Conservation (phyloP, 2,113 vertebrate genomes). For the Alligator sinensis region DNA sequence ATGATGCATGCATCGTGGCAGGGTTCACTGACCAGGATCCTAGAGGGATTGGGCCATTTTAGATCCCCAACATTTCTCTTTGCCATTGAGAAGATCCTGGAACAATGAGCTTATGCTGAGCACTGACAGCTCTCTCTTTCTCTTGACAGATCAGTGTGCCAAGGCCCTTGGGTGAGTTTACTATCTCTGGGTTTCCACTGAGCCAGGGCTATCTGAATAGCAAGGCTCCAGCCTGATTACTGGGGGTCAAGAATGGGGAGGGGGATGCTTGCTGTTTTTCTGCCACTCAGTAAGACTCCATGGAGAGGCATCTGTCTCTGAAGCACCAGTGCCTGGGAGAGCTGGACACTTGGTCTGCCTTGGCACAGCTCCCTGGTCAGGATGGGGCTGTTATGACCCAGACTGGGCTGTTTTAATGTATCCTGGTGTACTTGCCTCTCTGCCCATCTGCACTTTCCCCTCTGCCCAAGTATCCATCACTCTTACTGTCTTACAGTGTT, state of each 20-base stretch:
- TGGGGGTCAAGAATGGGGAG: not conserved
- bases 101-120: too few species aligned
- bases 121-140: not conserved
- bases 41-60: not conserved
- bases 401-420: too few species aligned
- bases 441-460: not conserved
- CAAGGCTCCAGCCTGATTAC: too few species aligned
- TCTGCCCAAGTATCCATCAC: too few species aligned
- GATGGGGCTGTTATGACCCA: too few species aligned
- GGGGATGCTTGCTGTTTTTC: not conserved
- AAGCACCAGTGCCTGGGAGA: not conserved
- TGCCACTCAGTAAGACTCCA: not conserved
- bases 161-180: not conserved
- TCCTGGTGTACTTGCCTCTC: not conserved
- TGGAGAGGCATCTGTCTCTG: not conserved
- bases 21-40: not conserved
- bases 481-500: not conserved
- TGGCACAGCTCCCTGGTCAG: too few species aligned
- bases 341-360: not conserved
- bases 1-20: not conserved
- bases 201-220: not conserved
- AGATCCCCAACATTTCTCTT: not conserved
- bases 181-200: accelerated
- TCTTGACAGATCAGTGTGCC: slow-evolving; percentile 24
- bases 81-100: not conserved